These are phyloP conservation scores for Diogma glabrata DNA, from an alignment of 2,888 invertebrate species.

Conservation along the genomic window DNA sequence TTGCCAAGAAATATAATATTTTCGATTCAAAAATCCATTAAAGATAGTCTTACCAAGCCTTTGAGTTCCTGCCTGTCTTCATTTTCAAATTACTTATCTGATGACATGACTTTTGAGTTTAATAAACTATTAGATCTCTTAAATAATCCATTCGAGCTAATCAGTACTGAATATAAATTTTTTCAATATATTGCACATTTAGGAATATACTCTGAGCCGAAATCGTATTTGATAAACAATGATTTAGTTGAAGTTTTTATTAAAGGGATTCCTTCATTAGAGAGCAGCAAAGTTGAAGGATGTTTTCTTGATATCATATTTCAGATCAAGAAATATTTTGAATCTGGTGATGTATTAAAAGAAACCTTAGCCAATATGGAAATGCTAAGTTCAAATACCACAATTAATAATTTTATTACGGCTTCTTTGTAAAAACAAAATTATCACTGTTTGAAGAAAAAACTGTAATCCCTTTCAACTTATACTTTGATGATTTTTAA, in stretches of 20 bases:
- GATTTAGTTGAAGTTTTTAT: constrained; percentile 2
- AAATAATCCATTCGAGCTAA: too few relatives aligned
- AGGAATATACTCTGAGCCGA: neutral
- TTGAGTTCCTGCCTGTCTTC: too few relatives aligned
- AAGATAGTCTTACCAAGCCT: too few relatives aligned
- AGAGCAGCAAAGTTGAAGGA: neutral
- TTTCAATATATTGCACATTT: neutral
- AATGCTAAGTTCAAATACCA: neutral
- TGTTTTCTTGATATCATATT: neutral
- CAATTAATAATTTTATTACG: neutral
- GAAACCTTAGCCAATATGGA: neutral
- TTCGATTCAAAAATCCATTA: too few relatives aligned
- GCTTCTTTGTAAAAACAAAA: neutral
- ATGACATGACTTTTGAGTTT: too few relatives aligned
- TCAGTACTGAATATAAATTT: neutral
- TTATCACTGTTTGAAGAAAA: neutral
- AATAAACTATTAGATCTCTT: too few relatives aligned
- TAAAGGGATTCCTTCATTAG: neutral
- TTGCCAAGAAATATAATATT: too few relatives aligned
- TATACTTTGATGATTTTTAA: neutral
- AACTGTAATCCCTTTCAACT: neutral
- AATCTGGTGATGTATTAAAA: neutral
- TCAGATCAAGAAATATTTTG: neutral
- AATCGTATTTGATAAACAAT: neutral
- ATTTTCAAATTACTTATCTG: too few relatives aligned